Percentiles rank a stretch among this genome's conserved stretches.
Evolutionary conservation across 2,113 vertebrate species (phyloP).

Genomic region (Anseranas semipalmata): DNA sequence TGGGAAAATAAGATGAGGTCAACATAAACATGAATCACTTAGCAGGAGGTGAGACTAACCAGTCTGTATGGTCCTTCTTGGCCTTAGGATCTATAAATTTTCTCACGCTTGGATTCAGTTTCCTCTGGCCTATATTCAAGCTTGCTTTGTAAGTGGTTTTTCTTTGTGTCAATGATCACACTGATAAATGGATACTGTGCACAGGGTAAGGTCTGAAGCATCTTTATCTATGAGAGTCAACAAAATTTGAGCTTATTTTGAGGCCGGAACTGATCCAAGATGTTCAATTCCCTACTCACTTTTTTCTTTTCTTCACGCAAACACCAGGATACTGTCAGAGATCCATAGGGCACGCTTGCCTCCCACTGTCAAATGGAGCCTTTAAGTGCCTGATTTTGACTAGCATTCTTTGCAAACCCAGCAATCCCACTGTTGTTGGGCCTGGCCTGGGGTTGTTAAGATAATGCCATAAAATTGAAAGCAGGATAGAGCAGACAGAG

Average conservation of each 20-base stretch:
- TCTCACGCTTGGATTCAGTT: background rate
- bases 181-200: background rate
- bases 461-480: background rate
- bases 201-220: background rate
- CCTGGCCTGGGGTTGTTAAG: background rate
- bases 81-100: background rate
- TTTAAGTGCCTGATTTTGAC: background rate
- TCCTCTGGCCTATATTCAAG: background rate
- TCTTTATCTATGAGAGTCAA: background rate
- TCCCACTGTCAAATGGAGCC: background rate
- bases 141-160: background rate
- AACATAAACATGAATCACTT: constrained; percentile 9
- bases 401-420: background rate
- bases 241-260: background rate
- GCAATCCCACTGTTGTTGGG: background rate
- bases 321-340: background rate
- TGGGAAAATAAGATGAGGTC: background rate
- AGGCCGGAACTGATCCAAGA: background rate
- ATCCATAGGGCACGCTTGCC: background rate
- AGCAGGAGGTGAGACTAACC: background rate
- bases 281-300: background rate
- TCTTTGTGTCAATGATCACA: background rate
- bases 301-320: background rate
- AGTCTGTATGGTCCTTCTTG: background rate
- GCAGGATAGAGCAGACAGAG: background rate